A percentile compares a stretch with the other conserved stretches of the same genome.
Evolutionary conservation across 2,888 invertebrate genomes (phyloP).

Genomic region (Stenodema calcarata): DNA sequence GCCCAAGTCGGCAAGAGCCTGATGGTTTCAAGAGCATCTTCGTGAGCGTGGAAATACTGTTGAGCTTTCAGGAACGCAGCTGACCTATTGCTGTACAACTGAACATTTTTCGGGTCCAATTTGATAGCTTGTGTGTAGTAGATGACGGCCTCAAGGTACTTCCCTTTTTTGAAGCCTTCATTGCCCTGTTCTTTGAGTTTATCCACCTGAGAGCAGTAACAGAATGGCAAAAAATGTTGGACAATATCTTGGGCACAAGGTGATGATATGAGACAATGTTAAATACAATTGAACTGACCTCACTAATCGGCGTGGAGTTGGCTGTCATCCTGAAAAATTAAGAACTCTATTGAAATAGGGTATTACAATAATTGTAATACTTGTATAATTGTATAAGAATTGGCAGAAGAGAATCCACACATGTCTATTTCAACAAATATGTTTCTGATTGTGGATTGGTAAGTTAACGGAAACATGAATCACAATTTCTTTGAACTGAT

Average conservation of each 20-base stretch:
- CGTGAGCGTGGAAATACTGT: conserved; percentile 76
- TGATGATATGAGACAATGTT: no score
- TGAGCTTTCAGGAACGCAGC: conserved; percentile 79
- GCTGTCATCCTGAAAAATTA: not conserved
- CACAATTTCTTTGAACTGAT: no score
- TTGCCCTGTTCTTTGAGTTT: conserved; percentile 74
- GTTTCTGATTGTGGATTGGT: no score
- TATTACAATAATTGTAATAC: no score
- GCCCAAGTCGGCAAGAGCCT: conserved; percentile 78
- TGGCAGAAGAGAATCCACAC: no score
- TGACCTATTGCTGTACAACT: conserved; percentile 80
- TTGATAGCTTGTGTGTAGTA: conserved; percentile 83
- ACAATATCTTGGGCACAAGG: no score
- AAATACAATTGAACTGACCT: not conserved
- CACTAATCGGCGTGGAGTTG: not conserved
- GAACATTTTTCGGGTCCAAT: conserved; percentile 72
- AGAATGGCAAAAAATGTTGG: no score
- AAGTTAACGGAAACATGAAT: no score
- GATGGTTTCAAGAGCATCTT: conserved; percentile 80
- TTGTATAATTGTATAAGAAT: no score
- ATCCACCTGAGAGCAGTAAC: conserved; percentile 1
- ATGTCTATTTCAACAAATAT: no score
- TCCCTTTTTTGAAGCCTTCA: conserved; percentile 74
- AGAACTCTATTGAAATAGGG: no score
- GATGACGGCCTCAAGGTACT: conserved; percentile 77